Percentiles rank a stretch among this genome's conserved stretches.
These are phyloP conservation scores for Dunckerocampus dactyliophorus DNA, from an alignment of 2,113 vertebrate species.

Conservation along the genomic window DNA sequence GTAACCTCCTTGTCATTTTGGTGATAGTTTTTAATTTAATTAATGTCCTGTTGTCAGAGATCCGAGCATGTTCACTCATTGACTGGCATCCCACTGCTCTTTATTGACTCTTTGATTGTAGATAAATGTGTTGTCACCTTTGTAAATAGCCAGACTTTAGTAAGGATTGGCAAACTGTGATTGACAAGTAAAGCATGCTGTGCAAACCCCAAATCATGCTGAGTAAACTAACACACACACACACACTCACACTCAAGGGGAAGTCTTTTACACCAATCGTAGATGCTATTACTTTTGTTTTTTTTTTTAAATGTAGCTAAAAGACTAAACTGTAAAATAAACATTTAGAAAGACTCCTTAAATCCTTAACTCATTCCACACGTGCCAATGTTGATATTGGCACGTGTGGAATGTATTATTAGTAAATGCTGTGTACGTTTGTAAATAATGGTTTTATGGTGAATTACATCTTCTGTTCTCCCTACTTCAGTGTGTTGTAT, in stretches of 20 bases:
- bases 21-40: not conserved
- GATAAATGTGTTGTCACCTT: not conserved
- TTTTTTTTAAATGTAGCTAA: no score
- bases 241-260: not conserved
- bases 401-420: slow-evolving; percentile 7
- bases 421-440: slow-evolving; percentile 20
- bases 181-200: not conserved
- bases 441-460: slow-evolving; percentile 23
- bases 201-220: not conserved
- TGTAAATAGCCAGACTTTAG: not conserved
- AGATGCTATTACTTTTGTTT: not conserved
- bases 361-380: no score
- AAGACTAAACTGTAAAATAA: no score
- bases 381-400: no score
- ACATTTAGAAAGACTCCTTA: no score
- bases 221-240: not conserved
- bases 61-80: not conserved
- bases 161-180: not conserved
- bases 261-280: not conserved
- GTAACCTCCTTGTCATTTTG: not conserved
- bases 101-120: not conserved
- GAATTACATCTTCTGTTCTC: slow-evolving; percentile 21
- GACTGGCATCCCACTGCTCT: not conserved
- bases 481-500: slow-evolving; percentile 19
- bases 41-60: not conserved